These are phyloP conservation scores for Ailuropoda melanoleuca DNA, from an alignment of 2,113 vertebrate genomes.

Conservation along the genomic window DNA sequence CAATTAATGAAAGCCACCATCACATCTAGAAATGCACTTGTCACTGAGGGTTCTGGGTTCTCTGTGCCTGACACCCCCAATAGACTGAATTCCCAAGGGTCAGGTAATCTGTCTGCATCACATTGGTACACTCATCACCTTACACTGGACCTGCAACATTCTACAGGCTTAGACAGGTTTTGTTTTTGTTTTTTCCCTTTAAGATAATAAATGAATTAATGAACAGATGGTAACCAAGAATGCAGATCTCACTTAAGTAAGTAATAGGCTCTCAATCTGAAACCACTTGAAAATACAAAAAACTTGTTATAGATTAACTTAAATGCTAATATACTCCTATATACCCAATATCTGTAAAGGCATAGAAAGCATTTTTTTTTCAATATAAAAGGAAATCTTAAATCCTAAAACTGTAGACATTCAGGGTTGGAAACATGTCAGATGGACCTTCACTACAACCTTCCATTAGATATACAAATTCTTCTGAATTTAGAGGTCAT, in stretches of 20 bases:
- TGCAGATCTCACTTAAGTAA: not conserved
- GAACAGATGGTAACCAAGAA: not conserved
- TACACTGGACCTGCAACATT: not conserved
- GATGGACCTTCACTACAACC: not conserved
- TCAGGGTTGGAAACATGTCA: not conserved
- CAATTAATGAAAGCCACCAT: not conserved
- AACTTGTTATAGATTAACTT: not conserved
- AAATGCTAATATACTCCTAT: not conserved
- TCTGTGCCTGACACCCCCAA: rapidly evolving
- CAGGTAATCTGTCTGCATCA: not conserved
- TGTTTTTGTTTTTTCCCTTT: not conserved
- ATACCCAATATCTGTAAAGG: not conserved
- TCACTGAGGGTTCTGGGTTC: not conserved
- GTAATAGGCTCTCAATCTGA: not conserved
- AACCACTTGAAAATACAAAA: not conserved
- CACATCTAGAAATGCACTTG: not conserved
- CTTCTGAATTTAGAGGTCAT: not conserved
- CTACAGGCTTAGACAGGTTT: too few relatives aligned
- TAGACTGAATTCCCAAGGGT: not conserved
- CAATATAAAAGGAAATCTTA: not conserved
- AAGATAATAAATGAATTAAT: not conserved
- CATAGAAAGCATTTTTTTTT: not conserved
- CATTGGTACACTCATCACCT: not conserved
- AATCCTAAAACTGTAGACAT: not conserved
- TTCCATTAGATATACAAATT: not conserved